Percentiles rank a stretch among this genome's conserved stretches.
These are phyloP conservation scores for Dicycla oo DNA, from an alignment of 2,888 invertebrate species.

Conservation along the genomic window DNA sequence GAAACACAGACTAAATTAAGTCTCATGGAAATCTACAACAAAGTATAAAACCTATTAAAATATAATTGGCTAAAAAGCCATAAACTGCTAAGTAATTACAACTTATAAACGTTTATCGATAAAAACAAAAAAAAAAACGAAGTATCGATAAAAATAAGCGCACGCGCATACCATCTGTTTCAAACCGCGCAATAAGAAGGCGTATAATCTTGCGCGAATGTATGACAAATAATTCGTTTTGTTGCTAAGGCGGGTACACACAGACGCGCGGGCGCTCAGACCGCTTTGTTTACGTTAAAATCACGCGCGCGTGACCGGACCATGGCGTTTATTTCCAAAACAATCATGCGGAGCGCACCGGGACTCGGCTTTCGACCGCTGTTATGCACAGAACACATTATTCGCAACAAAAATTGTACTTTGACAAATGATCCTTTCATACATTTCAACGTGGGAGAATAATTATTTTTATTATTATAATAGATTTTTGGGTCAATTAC, in stretches of 20 bases:
- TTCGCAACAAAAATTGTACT: constrained; percentile 46
- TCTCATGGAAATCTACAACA: not conserved
- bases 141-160: constrained; percentile 39
- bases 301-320: constrained; percentile 86
- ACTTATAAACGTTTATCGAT: constrained; percentile 16
- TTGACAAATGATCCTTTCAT: constrained; percentile 56
- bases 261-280: constrained; percentile 62
- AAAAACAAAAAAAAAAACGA: not conserved
- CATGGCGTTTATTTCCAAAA: constrained; percentile 81
- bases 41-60: constrained; percentile 1
- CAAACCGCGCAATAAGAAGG: constrained; percentile 33
- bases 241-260: constrained; percentile 74
- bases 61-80: not conserved
- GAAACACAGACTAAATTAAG: not conserved
- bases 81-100: constrained; percentile 17
- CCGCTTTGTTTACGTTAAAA: constrained; percentile 82
- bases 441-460: constrained; percentile 12
- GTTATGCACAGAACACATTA: constrained; percentile 61
- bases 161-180: constrained; percentile 43
- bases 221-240: constrained; percentile 77
- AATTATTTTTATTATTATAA: not conserved
- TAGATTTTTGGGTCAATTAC: not conserved
- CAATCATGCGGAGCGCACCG: constrained; percentile 72
- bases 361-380: constrained; percentile 66
- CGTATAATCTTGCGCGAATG: constrained; percentile 48